phyloP scores from a whole-genome alignment of 92 coral and sea anemone species.

The Desmophyllum pertusum region DNA sequence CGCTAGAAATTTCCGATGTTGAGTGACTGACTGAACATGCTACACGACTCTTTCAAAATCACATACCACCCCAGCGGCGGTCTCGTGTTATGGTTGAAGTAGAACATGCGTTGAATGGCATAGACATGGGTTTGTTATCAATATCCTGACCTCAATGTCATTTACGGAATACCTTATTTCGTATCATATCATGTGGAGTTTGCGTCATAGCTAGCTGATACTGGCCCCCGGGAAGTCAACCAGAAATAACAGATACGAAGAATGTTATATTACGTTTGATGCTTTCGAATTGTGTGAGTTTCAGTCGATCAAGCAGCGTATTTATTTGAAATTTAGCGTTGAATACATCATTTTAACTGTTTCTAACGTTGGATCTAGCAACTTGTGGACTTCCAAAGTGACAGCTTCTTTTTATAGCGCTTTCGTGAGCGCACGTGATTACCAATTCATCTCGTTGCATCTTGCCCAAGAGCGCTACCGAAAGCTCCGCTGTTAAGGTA shows the following conservation, averaged over 20 bases:
- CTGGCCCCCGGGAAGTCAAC: slow-evolving; percentile 31
- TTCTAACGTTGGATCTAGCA: background rate
- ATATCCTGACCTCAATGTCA: slow-evolving; percentile 38
- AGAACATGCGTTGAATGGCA: background rate
- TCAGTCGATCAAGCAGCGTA: background rate
- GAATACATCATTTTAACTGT: background rate
- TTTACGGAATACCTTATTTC: slow-evolving; percentile 26
- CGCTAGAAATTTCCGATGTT: background rate
- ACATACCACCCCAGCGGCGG: background rate
- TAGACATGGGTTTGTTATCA: slow-evolving; percentile 5
- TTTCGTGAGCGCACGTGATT: slow-evolving; percentile 35
- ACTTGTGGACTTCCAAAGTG: background rate
- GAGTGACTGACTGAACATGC: background rate
- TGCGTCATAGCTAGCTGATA: slow-evolving; percentile 35
- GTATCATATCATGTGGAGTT: slow-evolving; percentile 10
- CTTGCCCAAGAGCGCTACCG: background rate
- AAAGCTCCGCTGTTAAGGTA: slow-evolving; percentile 9
- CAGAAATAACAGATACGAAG: background rate
- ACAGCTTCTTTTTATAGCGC: slow-evolving; percentile 10
- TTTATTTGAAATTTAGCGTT: background rate
- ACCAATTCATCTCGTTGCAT: background rate
- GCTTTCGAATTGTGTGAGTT: background rate
- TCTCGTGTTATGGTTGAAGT: background rate
- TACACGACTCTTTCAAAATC: background rate
- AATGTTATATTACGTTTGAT: slow-evolving; percentile 28